Conservation (phyloP, 2,113 vertebrate species). For the Dermatemys mawii region DNA sequence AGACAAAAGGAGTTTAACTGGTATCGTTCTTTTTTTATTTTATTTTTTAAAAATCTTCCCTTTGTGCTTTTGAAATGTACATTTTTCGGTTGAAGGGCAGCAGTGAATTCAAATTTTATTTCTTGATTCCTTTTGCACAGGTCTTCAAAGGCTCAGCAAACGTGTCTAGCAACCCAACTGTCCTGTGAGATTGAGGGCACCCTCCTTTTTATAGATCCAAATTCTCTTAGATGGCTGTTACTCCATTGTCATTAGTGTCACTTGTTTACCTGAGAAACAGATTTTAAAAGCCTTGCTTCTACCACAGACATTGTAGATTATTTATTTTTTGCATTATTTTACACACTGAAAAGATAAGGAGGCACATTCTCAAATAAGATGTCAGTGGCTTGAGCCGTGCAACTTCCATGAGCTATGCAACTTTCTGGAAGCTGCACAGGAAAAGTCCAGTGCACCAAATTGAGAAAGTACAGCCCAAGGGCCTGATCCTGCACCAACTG, state of each 20-base stretch:
- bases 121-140: slow-evolving; percentile 62
- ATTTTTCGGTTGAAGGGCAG: slow-evolving; percentile 62
- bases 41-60: slow-evolving; percentile 68
- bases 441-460: slow-evolving; percentile 42
- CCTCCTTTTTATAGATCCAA: slow-evolving; percentile 56
- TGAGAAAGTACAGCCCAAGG: slow-evolving; percentile 24
- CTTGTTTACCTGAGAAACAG: slow-evolving; percentile 78
- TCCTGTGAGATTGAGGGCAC: slow-evolving; percentile 55
- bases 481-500: slow-evolving; percentile 34
- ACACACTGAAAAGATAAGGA: slow-evolving; percentile 48
- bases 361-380: slow-evolving; percentile 57
- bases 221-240: slow-evolving; percentile 66
- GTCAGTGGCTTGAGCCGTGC: slow-evolving; percentile 22
- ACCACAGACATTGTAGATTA: slow-evolving; percentile 61
- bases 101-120: slow-evolving; percentile 40
- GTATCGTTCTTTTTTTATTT: slow-evolving; percentile 44
- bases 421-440: slow-evolving; percentile 45
- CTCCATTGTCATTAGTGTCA: slow-evolving; percentile 74
- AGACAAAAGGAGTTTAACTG: slow-evolving; percentile 72
- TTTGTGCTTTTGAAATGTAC: slow-evolving; percentile 77
- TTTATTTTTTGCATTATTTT: slow-evolving; percentile 65
- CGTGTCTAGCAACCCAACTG: slow-evolving; percentile 53
- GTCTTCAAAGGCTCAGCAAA: slow-evolving; percentile 73
- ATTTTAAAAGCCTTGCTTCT: slow-evolving; percentile 77
- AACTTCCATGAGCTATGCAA: slow-evolving; percentile 23